Evolutionary conservation across 92 coral and sea anemone species (phyloP).

Genomic region (Epizoanthus rinbou): DNA sequence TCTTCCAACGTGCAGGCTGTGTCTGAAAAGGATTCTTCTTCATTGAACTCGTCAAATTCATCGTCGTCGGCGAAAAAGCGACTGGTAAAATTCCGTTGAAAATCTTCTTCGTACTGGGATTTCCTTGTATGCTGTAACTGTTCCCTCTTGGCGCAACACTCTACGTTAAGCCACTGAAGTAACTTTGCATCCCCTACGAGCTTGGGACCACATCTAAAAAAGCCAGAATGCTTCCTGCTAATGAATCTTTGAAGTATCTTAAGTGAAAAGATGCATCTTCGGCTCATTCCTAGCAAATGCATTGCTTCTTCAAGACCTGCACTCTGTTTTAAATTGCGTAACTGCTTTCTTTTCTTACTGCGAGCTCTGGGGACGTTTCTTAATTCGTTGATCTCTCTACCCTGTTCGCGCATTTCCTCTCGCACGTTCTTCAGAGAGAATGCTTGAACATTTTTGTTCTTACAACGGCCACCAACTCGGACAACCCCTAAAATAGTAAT

Average conservation of each 20-base stretch:
- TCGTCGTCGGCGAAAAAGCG: conserved; percentile 22
- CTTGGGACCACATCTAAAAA: background rate
- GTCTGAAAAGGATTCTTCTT: background rate
- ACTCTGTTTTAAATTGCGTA: conserved; percentile 15
- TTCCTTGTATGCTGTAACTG: background rate
- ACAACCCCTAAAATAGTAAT: conserved; percentile 56
- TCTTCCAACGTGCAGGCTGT: conserved; percentile 24
- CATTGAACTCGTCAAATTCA: background rate
- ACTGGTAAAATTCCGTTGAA: conserved; percentile 26
- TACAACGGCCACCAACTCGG: conserved; percentile 93
- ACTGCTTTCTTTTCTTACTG: background rate
- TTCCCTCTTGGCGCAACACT: background rate
- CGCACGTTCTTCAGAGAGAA: conserved; percentile 53
- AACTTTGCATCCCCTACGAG: conserved; percentile 28
- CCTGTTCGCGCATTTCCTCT: conserved; percentile 40
- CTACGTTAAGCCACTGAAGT: conserved; percentile 54
- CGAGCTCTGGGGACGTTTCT: background rate
- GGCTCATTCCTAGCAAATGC: conserved; percentile 19
- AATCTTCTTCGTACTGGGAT: conserved; percentile 20
- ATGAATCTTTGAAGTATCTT: conserved; percentile 26
- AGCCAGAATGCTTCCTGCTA: background rate
- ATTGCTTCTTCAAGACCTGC: conserved; percentile 37
- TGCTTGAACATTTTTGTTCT: conserved; percentile 46
- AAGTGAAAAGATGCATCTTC: conserved; percentile 54
- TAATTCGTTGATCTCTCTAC: background rate